Evolutionary conservation across 2,113 vertebrate genomes (phyloP).

Genomic region (Sclerurus mexicanus): DNA sequence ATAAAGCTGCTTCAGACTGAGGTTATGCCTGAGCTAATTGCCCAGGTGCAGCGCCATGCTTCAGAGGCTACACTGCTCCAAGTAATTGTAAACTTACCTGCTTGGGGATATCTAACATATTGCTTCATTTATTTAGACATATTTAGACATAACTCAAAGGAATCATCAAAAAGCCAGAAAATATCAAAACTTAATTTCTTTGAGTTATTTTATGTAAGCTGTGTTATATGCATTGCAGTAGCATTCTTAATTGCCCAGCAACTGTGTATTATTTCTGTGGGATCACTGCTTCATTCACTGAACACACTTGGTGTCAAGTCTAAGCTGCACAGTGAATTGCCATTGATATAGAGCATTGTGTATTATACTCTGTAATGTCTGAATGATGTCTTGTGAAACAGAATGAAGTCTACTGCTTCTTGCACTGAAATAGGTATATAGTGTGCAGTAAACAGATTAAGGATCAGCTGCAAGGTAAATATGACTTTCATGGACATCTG

Average conservation of each 20-base stretch:
- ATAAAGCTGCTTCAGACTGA: constrained; percentile 12
- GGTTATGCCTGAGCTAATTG: neutral
- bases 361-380: neutral
- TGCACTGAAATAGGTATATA: neutral
- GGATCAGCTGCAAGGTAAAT: neutral
- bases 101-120: neutral
- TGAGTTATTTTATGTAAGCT: neutral
- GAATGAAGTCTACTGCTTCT: neutral
- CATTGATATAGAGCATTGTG: neutral
- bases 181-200: neutral
- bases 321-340: neutral
- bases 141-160: constrained; percentile 9
- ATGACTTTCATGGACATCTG: neutral
- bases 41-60: neutral
- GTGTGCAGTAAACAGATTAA: neutral
- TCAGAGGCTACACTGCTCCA: neutral
- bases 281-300: neutral
- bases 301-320: neutral
- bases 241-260: neutral
- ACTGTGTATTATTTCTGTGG: neutral
- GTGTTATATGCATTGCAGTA: neutral
- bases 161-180: constrained; percentile 39
- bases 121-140: constrained; percentile 1
- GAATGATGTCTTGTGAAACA: constrained; percentile 17
- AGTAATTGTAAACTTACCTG: constrained; percentile 17